Conservation (phyloP, 2,113 vertebrate genomes). For the Pseudorhombus dupliciocellatus region DNA sequence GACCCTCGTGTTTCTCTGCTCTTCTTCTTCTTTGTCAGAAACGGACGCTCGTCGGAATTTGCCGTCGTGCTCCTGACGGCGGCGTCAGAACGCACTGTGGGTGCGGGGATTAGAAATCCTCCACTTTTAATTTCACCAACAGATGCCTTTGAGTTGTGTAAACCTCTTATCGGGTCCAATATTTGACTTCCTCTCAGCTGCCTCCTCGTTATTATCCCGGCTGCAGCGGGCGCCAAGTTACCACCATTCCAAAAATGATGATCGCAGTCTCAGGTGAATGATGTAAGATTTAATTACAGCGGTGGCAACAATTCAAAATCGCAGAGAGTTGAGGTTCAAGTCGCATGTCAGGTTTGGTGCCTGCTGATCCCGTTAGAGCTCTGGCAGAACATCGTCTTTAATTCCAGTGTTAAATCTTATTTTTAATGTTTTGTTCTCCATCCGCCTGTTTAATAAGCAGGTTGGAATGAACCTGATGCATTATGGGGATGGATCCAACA, state of each 20-base stretch:
- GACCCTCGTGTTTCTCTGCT: slow-evolving; percentile 11
- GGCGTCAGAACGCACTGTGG: not conserved
- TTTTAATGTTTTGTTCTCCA: too few species aligned
- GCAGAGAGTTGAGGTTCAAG: not conserved
- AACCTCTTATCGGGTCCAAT: slow-evolving; percentile 11
- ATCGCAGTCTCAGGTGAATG: slow-evolving; percentile 25
- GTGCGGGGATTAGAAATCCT: not conserved
- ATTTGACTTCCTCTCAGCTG: slow-evolving; percentile 3
- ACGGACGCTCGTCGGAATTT: not conserved
- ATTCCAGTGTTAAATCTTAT: too few species aligned
- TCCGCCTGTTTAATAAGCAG: too few species aligned
- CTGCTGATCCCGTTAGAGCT: not conserved
- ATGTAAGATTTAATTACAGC: slow-evolving; percentile 33
- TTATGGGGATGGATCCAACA: too few species aligned
- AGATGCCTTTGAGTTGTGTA: not conserved
- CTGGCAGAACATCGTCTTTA: too few species aligned
- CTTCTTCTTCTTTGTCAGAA: not conserved
- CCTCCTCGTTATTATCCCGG: not conserved
- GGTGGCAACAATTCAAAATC: slow-evolving; percentile 27
- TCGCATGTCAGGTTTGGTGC: not conserved
- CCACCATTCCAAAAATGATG: not conserved
- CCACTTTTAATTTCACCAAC: not conserved
- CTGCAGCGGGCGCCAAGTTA: slow-evolving; percentile 2
- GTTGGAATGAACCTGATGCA: too few species aligned
- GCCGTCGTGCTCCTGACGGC: not conserved